These are phyloP conservation scores for Octopus sinensis DNA, from an alignment of 1,140 invertebrate genomes.

Conservation along the genomic window DNA sequence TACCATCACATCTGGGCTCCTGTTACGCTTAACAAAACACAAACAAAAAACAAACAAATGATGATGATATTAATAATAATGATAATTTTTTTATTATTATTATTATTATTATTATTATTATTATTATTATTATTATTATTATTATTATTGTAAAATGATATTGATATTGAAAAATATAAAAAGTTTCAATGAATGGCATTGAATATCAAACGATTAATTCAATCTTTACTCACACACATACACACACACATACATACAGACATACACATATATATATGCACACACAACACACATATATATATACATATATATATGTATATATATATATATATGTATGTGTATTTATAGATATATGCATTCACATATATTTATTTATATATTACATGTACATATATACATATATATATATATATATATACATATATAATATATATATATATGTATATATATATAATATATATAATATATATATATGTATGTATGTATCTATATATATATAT, in stretches of 20 bases:
- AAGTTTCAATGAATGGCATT: background rate
- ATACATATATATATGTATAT: too few relatives aligned
- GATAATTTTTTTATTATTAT: background rate
- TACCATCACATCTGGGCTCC: slow-evolving; percentile 25
- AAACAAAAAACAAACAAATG: background rate
- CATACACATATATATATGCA: too few relatives aligned
- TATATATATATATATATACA: too few relatives aligned
- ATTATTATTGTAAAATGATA: background rate
- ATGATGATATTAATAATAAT: background rate
- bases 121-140: background rate
- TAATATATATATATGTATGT: background rate
- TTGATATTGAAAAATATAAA: background rate
- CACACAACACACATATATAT: too few relatives aligned
- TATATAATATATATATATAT: too few relatives aligned
- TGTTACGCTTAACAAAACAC: slow-evolving; percentile 22
- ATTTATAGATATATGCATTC: too few relatives aligned
- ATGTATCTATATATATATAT: too few relatives aligned
- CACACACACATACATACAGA: background rate
- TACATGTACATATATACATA: too few relatives aligned
- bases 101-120: background rate
- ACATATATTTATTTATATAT: too few relatives aligned
- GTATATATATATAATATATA: background rate
- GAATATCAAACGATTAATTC: background rate
- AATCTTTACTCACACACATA: background rate
- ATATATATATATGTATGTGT: too few relatives aligned